Evolutionary conservation across 2,797 vertebrate genomes (phyloP).

Genomic region (Poecilia wingei): DNA sequence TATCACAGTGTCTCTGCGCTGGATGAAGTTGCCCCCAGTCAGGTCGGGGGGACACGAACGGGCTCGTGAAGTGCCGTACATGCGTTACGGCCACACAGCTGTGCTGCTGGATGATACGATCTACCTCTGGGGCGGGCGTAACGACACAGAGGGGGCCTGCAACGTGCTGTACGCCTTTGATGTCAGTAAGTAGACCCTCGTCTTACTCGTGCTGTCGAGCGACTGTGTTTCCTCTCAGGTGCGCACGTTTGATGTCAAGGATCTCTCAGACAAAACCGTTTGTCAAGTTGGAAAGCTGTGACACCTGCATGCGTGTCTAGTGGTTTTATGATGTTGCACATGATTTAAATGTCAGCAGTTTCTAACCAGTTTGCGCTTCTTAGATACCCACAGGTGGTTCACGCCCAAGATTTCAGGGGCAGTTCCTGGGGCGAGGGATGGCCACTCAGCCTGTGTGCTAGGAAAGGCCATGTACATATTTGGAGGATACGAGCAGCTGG

Average conservation of each 20-base stretch:
- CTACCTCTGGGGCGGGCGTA: conserved; percentile 98
- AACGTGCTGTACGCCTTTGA: conserved; percentile 97
- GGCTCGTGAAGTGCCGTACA: conserved; percentile 92
- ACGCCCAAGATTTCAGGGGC: conserved; percentile 92
- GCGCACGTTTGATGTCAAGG: conserved; percentile 46
- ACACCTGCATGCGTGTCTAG: conserved; percentile 32
- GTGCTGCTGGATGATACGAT: conserved; percentile 95
- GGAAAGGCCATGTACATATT: conserved; percentile 97
- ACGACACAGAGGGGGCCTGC: conserved; percentile 97
- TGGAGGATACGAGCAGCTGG: conserved; percentile 97
- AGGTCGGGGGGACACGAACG: conserved; percentile 86
- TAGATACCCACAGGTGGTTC: conserved; percentile 94
- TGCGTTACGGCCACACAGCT: conserved; percentile 98
- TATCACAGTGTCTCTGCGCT: conserved; percentile 91
- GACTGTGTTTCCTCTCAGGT: conserved; percentile 31
- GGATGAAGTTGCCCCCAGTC: conserved; percentile 95
- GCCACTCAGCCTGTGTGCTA: conserved; percentile 94
- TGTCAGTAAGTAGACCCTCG: conserved; percentile 87
- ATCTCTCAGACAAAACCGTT: conserved; percentile 9
- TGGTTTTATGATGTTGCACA: conserved; percentile 20
- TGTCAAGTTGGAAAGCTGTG: conserved; percentile 9
- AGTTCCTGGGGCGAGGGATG: conserved; percentile 94
- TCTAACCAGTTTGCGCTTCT: conserved; percentile 43
- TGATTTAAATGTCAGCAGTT: conserved; percentile 1
- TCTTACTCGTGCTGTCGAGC: conserved; percentile 10